These are phyloP conservation scores for Pachyuromys duprasi DNA, from an alignment of 2,797 vertebrate species.

Conservation along the genomic window DNA sequence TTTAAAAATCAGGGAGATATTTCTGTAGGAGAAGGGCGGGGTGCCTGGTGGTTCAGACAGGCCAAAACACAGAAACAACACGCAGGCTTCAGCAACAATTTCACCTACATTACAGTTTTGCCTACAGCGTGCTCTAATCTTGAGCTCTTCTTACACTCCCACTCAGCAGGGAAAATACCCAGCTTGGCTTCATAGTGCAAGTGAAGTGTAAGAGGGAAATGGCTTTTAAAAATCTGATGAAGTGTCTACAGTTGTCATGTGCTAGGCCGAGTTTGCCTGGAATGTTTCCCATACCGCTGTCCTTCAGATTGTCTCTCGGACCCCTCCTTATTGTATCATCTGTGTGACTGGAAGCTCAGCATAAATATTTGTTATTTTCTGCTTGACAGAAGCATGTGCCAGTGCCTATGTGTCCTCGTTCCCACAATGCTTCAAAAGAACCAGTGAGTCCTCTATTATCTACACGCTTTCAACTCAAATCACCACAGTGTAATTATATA, in stretches of 20 bases:
- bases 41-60: background rate
- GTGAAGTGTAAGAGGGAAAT: slow-evolving; percentile 51
- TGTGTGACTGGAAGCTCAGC: background rate
- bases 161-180: slow-evolving; percentile 45
- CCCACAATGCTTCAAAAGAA: slow-evolving; percentile 9
- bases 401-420: slow-evolving; percentile 9
- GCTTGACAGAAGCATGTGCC: background rate
- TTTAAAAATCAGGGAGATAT: background rate
- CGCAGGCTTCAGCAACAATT: background rate
- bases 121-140: slow-evolving; percentile 11
- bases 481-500: slow-evolving; percentile 10
- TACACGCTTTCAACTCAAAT: slow-evolving; percentile 52
- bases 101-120: slow-evolving; percentile 11
- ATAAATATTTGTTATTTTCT: background rate
- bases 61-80: background rate
- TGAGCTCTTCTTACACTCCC: slow-evolving; percentile 50
- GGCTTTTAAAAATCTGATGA: slow-evolving; percentile 45
- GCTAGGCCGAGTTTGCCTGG: slow-evolving; percentile 6
- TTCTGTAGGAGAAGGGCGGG: background rate
- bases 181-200: slow-evolving; percentile 41
- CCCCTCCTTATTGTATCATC: background rate
- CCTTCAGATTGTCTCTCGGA: background rate
- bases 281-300: slow-evolving; percentile 22
- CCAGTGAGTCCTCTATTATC: slow-evolving; percentile 18
- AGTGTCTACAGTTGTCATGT: background rate